Evolutionary conservation across 2,888 invertebrate species (phyloP), one percentile per base, ranked within the genome.

Genomic region (Prostheceraeus crozeri): DNA sequence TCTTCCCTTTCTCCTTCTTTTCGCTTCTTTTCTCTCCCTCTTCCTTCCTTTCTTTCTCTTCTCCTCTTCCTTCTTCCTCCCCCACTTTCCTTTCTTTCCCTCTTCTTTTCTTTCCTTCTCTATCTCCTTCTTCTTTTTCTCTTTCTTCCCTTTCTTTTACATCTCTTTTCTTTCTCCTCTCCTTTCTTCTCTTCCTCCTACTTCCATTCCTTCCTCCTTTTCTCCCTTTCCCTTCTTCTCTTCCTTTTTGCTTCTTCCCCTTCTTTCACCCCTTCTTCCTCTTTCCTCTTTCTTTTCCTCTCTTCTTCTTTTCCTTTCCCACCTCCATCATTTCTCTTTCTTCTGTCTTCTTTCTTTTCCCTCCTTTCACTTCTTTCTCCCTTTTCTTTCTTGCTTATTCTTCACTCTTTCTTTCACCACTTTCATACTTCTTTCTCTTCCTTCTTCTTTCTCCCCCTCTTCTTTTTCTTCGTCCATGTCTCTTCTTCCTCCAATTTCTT

Each of bases 61-160:
- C 33, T 59, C 59, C 16, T 52, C 52, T 23, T 61, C 53, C 23
- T 46, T 35, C 19, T 28, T 30, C 2, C 27, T 19, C 1, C 27
- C 52, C 23, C 35, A 28, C 16, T 56, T 30, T 23, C 19, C 35
- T n/a, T 52, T 52, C 1, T n/a, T 28, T 1, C 51, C 35, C 23
- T 40, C 58, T 25, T 52, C 61, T 40, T 25, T 33, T n/a, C 11
- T 25, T 40, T 25, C 2, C 14, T 25, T 40, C 33, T 40, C 25
- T 23, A 27, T 23, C 19, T 14, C 52, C 1, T 40, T 40, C 14
- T 30, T 56, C 4, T 27, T 10, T 28, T 30, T 35, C 3, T 59
- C 57, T 1, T 19, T 11, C 33, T 59, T 53, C 23, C 28, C 53
- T 35, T 25, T 40, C 11, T 28, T 23, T n/a, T 58, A 16, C 1